Conservation (phyloP, 2,113 vertebrate genomes). For the Ancistrus triradiatus region DNA sequence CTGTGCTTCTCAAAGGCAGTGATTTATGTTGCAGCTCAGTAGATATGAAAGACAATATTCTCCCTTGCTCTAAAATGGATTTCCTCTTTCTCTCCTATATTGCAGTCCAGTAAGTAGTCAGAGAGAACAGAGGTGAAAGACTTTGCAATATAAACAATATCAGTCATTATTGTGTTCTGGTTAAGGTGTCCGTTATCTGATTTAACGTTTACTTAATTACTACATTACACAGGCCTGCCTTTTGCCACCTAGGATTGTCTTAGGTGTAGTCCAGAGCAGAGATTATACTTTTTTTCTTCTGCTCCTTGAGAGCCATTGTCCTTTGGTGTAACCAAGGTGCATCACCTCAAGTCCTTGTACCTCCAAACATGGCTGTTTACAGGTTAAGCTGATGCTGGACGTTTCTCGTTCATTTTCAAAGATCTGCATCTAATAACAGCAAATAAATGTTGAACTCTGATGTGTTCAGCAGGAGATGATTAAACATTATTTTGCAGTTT, state of each 20-base stretch:
- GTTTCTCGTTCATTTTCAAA: no score
- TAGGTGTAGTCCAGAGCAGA: not conserved
- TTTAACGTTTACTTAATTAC: no score
- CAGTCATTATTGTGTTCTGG: conserved; percentile 21
- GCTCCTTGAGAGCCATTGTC: no score
- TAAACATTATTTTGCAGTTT: conserved; percentile 8
- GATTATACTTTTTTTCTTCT: no score
- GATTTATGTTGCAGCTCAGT: conserved; percentile 25
- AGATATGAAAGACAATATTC: conserved; percentile 32
- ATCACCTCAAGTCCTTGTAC: no score
- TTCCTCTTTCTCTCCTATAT: conserved; percentile 10
- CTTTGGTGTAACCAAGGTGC: no score
- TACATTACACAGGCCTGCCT: conserved; percentile 5
- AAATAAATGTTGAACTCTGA: no score
- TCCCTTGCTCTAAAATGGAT: conserved; percentile 26
- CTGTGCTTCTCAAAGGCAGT: conserved; percentile 21
- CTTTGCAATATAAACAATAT: conserved; percentile 28
- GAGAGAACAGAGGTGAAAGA: conserved; percentile 17
- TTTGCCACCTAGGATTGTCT: not conserved
- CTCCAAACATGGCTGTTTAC: no score
- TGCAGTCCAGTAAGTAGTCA: conserved; percentile 35
- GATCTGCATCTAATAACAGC: no score
- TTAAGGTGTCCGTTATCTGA: no score
- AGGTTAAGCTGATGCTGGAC: no score
- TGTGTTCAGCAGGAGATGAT: not conserved